Base-by-base conservation (phyloP, 2,888 invertebrate species). In the Brachypalpus laphriformis region DNA sequence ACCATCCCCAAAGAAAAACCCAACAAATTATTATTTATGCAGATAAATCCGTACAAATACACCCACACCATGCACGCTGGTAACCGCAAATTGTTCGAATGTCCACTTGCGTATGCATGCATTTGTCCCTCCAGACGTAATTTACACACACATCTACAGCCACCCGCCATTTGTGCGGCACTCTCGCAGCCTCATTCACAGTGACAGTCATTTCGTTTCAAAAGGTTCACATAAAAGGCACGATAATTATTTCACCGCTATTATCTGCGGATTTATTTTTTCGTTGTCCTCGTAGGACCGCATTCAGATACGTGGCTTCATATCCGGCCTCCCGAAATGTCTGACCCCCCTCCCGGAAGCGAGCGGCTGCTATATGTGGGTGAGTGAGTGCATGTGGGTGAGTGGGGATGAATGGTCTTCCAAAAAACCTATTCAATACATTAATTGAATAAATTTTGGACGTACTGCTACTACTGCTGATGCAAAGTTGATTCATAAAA, bases 181-280 rank as follows among this genome's bases (percentile, higher is more conserved):
- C 18, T 56, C 45, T 16, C 28, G 2, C 8, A 11, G 25, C 51
- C 57, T 37, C 77, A 61, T 59, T 54, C 59, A 77, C 47, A 61
- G 65, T 61, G 59, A 72, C 76, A 57, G 37, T 66, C 70, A 45
- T 66, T 65, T 51, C 56, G 25, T 4, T n/a, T n/a, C 31, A 65
- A 71, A 72, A 47, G 72, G 66, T 40, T 25, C 76, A 54, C 59
- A 75, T 57, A 66, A 77, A 71, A 82, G 71, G 59, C 51, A 72
- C 72, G 71, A 82, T 82, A 82, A 82, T 82, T 82, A 82, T 82
- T 82, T 77, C 82, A 77, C 82, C 82, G 72, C 82, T 82, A 66
- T 76, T 72, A 82, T 82, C 71, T 72, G 71, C 8, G 77, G 72
- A 77, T 77, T 77, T 66, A 54, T 49, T 70, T 70, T 57, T 65